Evolutionary conservation across 1,140 invertebrate genomes (phyloP).

Genomic region (Matsumurasca onukii): DNA sequence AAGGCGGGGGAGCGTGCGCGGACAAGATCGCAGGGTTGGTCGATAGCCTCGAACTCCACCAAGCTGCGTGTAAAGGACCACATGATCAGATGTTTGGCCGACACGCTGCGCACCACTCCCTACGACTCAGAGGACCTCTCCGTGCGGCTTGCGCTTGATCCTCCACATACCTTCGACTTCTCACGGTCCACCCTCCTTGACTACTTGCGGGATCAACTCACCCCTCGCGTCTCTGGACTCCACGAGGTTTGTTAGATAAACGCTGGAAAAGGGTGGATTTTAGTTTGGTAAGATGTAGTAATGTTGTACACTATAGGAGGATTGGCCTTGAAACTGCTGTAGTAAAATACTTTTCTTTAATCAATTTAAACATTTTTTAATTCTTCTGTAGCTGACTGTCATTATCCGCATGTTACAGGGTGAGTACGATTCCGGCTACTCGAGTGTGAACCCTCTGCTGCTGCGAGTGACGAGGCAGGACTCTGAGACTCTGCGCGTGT

Average conservation of each 20-base stretch:
- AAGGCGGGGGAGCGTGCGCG: not conserved
- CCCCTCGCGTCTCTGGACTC: not conserved
- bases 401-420: slow-evolving; percentile 19
- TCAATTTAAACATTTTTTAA: too few species aligned
- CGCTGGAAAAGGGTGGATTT: too few species aligned
- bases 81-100: slow-evolving; percentile 32
- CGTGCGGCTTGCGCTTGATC: slow-evolving; percentile 1
- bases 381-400: too few species aligned
- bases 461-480: slow-evolving; percentile 28
- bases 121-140: slow-evolving; percentile 19
- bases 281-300: too few species aligned
- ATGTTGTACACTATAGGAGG: too few species aligned
- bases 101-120: slow-evolving; percentile 27
- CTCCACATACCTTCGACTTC: slow-evolving; percentile 30
- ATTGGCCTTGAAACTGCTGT: too few species aligned
- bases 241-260: too few species aligned
- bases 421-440: slow-evolving; percentile 22
- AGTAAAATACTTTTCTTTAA: too few species aligned
- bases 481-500: slow-evolving; percentile 24
- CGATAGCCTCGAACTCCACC: not conserved
- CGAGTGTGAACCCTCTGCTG: slow-evolving; percentile 23
- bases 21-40: not conserved
- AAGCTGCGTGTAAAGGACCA: slow-evolving; percentile 32
- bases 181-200: slow-evolving; percentile 21
- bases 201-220: slow-evolving; percentile 23